phyloP scores from a whole-genome alignment of 2,888 invertebrate species.

The Colostygia pectinataria region DNA sequence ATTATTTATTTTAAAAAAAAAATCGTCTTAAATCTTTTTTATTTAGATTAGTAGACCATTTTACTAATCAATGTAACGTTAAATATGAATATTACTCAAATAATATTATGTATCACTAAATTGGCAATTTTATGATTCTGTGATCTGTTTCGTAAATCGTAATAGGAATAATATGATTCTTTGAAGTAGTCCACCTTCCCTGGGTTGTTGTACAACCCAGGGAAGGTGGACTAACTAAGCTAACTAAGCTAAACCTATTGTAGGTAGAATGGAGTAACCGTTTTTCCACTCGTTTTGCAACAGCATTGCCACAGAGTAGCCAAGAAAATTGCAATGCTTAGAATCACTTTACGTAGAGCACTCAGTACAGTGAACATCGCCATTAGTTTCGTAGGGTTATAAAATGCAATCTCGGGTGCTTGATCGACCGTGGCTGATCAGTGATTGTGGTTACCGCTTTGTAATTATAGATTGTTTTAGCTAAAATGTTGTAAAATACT shows the following conservation, averaged over 20 bases:
- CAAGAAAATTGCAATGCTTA: conserved; percentile 53
- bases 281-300: conserved; percentile 73
- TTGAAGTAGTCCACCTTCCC: no score
- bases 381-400: conserved; percentile 51
- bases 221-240: no score
- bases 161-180: no score
- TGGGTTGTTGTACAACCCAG: no score
- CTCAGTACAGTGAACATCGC: conserved; percentile 18
- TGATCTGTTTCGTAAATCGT: no score
- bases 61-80: no score
- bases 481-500: conserved; percentile 29
- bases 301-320: conserved; percentile 58
- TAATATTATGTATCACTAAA: no score
- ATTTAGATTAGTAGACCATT: no score
- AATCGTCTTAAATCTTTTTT: no score
- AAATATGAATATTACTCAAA: no score
- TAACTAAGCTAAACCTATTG: conserved; percentile 50
- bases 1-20: no score
- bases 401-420: conserved; percentile 42
- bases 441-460: conserved; percentile 46
- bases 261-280: conserved; percentile 66
- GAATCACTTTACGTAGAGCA: conserved; percentile 41
- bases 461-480: conserved; percentile 42
- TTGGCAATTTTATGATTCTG: no score
- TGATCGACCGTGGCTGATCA: conserved; percentile 48